phyloP scores from a whole-genome alignment of 2,888 invertebrate genomes.

The Amphipyra tragopoginis region DNA sequence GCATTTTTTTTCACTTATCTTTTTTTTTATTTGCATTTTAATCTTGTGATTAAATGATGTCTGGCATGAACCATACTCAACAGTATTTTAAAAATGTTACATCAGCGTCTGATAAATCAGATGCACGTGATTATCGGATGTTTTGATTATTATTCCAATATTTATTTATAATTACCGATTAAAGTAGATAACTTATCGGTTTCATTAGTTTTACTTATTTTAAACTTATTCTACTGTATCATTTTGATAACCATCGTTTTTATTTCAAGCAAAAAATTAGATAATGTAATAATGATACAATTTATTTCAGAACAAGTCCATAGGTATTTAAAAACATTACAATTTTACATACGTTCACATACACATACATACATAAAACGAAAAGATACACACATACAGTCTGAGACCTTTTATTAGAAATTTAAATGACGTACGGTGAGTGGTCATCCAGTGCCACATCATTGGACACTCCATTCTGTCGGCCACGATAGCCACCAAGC shows the following conservation, averaged over 20 bases:
- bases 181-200: constrained; percentile 10
- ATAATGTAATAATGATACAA: too few relatives aligned
- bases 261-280: too few relatives aligned
- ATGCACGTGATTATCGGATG: constrained; percentile 7
- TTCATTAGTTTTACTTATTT: constrained; percentile 11
- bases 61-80: background rate
- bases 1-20: constrained; percentile 15
- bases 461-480: too few relatives aligned
- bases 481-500: too few relatives aligned
- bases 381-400: too few relatives aligned
- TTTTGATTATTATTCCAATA: background rate
- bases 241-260: background rate
- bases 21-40: constrained; percentile 3
- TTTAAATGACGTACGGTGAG: too few relatives aligned
- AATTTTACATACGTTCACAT: too few relatives aligned
- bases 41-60: constrained; percentile 11
- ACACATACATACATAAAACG: too few relatives aligned
- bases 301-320: too few relatives aligned
- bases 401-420: too few relatives aligned
- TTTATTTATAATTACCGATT: constrained; percentile 17
- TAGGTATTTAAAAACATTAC: too few relatives aligned
- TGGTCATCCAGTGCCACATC: too few relatives aligned
- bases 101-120: constrained; percentile 17
- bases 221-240: constrained; percentile 7
- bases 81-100: constrained; percentile 17